phyloP scores from a whole-genome alignment of 1,140 invertebrate genomes.

The Alviniconcha marisindica region DNA sequence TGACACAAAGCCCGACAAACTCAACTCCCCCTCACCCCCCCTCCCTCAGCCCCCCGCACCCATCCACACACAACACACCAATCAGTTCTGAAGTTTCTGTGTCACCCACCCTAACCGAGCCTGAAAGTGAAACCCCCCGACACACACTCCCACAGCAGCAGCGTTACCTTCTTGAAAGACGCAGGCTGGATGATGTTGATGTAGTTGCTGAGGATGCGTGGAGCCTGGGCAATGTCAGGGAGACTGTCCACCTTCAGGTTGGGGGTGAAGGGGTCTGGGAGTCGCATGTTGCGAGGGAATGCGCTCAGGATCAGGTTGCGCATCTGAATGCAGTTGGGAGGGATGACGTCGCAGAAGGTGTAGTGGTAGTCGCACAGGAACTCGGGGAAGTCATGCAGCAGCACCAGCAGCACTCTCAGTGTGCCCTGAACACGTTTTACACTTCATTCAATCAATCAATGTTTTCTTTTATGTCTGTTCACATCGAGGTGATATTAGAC shows the following conservation, averaged over 20 bases:
- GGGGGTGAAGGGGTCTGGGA: conserved; percentile 98
- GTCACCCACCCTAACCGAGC: background rate
- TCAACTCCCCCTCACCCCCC: too few species aligned
- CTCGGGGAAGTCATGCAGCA: conserved; percentile 99
- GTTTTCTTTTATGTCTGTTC: too few species aligned
- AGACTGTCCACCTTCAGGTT: conserved; percentile 93
- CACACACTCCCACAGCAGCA: too few species aligned
- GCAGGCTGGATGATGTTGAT: conserved; percentile 90
- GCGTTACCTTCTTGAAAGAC: conserved; percentile 87
- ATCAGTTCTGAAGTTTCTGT: too few species aligned
- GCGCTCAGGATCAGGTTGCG: conserved; percentile 98
- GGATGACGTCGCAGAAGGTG: conserved; percentile 99
- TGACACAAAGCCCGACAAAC: too few species aligned
- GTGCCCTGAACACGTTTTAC: conserved; percentile 86
- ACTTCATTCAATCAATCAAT: too few species aligned
- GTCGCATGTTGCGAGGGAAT: conserved; percentile 97
- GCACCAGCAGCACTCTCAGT: conserved; percentile 93
- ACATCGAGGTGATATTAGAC: too few species aligned
- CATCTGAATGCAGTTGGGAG: conserved; percentile 99
- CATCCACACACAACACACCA: background rate
- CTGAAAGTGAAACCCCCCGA: background rate
- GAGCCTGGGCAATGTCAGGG: conserved; percentile 87
- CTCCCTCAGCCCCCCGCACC: background rate
- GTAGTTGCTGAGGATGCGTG: conserved; percentile 94
- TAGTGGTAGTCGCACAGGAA: conserved; percentile 99